Conservation (phyloP, 2,888 invertebrate genomes). For the Alentia gelatinosa region DNA sequence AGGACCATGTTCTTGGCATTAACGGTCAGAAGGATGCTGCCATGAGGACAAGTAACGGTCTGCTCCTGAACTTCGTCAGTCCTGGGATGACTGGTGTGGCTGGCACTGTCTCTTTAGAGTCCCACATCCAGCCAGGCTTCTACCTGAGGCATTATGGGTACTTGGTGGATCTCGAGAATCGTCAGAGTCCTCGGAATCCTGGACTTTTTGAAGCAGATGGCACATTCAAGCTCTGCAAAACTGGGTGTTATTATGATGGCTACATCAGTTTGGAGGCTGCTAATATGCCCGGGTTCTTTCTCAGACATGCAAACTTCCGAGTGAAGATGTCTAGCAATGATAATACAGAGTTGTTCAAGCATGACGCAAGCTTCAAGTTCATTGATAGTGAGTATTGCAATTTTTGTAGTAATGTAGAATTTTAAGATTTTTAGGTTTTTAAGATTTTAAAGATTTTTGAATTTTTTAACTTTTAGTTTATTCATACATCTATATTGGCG, state of each 20-base stretch:
- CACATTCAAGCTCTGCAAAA: neutral
- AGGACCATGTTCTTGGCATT: neutral
- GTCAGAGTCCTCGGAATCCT: neutral
- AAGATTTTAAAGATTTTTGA: too few species aligned
- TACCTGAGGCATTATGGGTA: neutral
- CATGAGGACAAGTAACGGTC: neutral
- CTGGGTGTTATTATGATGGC: neutral
- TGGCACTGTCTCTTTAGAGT: neutral
- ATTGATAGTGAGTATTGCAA: neutral
- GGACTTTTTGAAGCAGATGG: neutral
- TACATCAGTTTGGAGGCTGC: neutral
- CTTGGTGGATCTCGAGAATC: neutral
- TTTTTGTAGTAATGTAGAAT: too few species aligned
- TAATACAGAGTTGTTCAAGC: neutral
- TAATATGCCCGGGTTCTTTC: neutral
- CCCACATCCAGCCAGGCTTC: neutral
- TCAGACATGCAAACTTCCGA: neutral
- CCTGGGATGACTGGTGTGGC: neutral
- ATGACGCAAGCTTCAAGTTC: neutral
- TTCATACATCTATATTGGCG: too few species aligned
- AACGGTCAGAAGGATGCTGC: neutral
- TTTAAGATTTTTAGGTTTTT: too few species aligned
- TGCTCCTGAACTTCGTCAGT: neutral
- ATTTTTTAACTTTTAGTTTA: too few species aligned
- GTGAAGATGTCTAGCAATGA: neutral